Evolutionary conservation across 1,140 invertebrate genomes (phyloP), one percentile per base, ranked within the genome.

Genomic region (Elymnias hypermnestra): DNA sequence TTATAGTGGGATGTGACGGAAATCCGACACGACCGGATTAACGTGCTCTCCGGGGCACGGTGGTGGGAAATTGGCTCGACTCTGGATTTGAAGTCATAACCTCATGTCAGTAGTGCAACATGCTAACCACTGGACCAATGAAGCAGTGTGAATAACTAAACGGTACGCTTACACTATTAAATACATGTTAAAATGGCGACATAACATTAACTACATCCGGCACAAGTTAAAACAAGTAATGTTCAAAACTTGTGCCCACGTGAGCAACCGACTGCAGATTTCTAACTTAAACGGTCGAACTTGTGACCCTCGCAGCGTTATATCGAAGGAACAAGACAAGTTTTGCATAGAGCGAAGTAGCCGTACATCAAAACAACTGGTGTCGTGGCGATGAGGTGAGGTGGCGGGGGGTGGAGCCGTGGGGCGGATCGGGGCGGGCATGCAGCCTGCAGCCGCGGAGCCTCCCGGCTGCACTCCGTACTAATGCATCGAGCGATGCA

Each of bases 311-410:
- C 39, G 40, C 39, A 47, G 31, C 42, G 53, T 44, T 52, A 57
- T 57, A 57, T 47, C 51, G 52, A 60, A 56, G 50, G 52, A 57
- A 57, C 61, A 56, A 64, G 57, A 63, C 67, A 62, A 71, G 69
- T 73, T 83, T 78, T 73, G 72, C 75, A 77, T 75, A 77, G 66
- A 71, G 57, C 65, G 61, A 62, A 68, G 69, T 72, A 66, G 78
- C 73, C 69, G 79, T 81, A 83, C 74, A 78, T 81, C 76, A 83
- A 83, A 83, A 83, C 78, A 81, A 78, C 72, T 70, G 72, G 63
- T 68, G 73, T 70, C 54, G 35, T 53, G 53, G 45, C 46, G 57
- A 58, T 42, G 60, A 57, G 58, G 52, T 39, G 45, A 56, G 53
- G 57, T 52, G 55, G 64, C 21, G 60, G 51, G 50, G 47, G 41